Evolutionary conservation across 1,140 invertebrate species (phyloP).

Genomic region (Dreissena rostriformis): DNA sequence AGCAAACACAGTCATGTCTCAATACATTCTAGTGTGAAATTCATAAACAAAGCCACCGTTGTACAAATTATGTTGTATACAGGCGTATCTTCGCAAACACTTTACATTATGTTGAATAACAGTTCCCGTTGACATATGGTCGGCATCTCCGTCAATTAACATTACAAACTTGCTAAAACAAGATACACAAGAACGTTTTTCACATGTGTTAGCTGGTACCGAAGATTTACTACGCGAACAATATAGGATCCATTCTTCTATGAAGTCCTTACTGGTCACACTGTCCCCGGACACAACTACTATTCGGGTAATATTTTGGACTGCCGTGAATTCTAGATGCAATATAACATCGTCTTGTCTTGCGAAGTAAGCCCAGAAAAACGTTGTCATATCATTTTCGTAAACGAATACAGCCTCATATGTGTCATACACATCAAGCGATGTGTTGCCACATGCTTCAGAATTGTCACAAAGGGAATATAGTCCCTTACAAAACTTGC

Average conservation of each 20-base stretch:
- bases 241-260: slow-evolving; percentile 16
- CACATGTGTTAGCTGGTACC: background rate
- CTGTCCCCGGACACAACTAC: slow-evolving; percentile 58
- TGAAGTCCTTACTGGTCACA: slow-evolving; percentile 37
- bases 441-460: slow-evolving; percentile 53
- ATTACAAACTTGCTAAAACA: slow-evolving; percentile 13
- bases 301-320: slow-evolving; percentile 59
- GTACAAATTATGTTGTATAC: no score
- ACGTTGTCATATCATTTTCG: slow-evolving; percentile 38
- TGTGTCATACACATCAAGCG: slow-evolving; percentile 38
- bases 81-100: slow-evolving; percentile 55
- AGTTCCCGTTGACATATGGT: slow-evolving; percentile 52
- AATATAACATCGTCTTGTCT: slow-evolving; percentile 51
- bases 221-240: background rate
- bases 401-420: slow-evolving; percentile 59
- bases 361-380: slow-evolving; percentile 61
- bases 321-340: slow-evolving; percentile 58
- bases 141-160: slow-evolving; percentile 54
- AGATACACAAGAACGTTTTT: no score
- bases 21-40: no score
- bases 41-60: no score
- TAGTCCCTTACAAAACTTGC: slow-evolving; percentile 14
- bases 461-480: slow-evolving; percentile 60
- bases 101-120: slow-evolving; percentile 51
- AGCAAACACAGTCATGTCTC: no score